These are phyloP conservation scores for Athrips mouffetella DNA, from an alignment of 2,888 invertebrate species.

Conservation along the genomic window DNA sequence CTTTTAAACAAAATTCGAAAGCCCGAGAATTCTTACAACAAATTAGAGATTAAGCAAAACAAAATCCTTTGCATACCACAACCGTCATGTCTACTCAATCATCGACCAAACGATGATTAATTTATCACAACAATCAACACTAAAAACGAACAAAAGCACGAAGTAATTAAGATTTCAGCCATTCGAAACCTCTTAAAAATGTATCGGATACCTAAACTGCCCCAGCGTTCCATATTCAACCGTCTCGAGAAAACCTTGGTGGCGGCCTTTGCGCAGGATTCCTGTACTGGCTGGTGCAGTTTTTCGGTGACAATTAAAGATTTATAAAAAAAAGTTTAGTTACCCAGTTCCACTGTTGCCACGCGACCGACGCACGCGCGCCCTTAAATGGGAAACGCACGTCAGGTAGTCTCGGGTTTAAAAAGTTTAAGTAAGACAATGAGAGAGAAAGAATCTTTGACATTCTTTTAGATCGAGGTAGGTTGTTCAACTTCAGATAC, in stretches of 20 bases:
- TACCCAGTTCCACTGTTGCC: conserved; percentile 54
- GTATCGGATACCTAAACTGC: conserved; percentile 49
- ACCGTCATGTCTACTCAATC: neutral
- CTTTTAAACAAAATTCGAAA: no score
- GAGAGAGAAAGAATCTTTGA: no score
- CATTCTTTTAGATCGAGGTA: no score
- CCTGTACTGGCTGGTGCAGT: conserved; percentile 47
- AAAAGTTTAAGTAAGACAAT: neutral
- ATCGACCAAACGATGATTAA: neutral
- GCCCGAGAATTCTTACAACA: no score
- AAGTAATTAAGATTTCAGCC: conserved; percentile 1
- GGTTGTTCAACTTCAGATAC: no score
- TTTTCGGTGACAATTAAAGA: conserved; percentile 64
- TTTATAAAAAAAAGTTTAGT: no score
- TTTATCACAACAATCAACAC: conserved; percentile 3
- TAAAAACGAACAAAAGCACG: neutral
- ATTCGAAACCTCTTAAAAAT: conserved; percentile 25
- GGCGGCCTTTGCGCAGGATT: conserved; percentile 61
- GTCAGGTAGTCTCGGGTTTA: neutral
- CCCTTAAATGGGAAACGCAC: conserved; percentile 43
- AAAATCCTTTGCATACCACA: neutral
- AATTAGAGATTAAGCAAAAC: no score
- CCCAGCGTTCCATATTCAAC: conserved; percentile 60
- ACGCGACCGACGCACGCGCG: conserved; percentile 61
- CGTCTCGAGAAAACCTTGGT: conserved; percentile 56